Conservation (phyloP, 2,797 vertebrate species). For the Mionectes olivaceus region DNA sequence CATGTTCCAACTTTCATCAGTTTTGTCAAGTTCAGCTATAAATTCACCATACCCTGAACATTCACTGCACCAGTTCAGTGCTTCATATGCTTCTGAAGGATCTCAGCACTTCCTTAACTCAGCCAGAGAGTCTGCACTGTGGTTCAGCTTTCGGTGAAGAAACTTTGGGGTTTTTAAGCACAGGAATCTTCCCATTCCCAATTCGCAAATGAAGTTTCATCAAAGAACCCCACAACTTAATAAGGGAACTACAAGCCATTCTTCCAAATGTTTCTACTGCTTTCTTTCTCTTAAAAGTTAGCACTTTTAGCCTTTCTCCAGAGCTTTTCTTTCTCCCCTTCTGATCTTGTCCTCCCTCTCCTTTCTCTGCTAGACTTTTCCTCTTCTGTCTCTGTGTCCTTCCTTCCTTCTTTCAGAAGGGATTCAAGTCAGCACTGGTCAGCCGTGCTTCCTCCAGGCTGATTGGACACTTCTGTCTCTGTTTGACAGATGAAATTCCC, state of each 20-base stretch:
- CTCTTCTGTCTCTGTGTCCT: constrained; percentile 1
- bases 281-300: background rate
- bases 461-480: constrained; percentile 35
- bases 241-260: background rate
- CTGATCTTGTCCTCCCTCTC: background rate
- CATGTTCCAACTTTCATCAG: background rate
- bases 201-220: background rate
- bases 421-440: constrained; percentile 9
- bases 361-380: background rate
- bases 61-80: background rate
- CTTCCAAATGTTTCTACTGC: background rate
- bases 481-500: constrained; percentile 58
- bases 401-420: background rate
- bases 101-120: background rate
- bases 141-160: background rate
- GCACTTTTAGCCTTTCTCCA: background rate
- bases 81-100: background rate
- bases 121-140: background rate
- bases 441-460: constrained; percentile 11
- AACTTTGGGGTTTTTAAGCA: background rate
- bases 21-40: background rate
- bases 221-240: background rate
- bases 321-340: background rate
- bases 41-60: background rate
- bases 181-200: background rate